Evolutionary conservation across 35 echinoderm and acorn worm species (phyloP).

Genomic region (Nesometra sesokonis): DNA sequence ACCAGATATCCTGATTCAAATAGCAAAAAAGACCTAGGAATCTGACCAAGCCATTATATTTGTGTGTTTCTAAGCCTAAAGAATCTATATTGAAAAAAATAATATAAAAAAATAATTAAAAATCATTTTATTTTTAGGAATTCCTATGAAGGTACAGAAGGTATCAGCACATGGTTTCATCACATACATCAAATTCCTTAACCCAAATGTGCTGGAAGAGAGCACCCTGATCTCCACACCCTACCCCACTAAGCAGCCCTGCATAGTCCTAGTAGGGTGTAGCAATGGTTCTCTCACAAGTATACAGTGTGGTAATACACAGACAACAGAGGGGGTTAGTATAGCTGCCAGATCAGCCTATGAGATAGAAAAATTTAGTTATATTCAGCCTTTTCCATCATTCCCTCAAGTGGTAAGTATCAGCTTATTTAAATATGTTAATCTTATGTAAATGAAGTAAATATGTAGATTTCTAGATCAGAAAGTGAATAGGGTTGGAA

Average conservation of each 20-base stretch:
- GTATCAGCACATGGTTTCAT: slow-evolving; percentile 1
- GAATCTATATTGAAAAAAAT: too few species aligned
- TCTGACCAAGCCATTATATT: too few species aligned
- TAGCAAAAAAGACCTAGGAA: too few species aligned
- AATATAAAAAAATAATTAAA: too few species aligned
- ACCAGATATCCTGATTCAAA: too few species aligned
- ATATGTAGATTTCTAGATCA: too few species aligned
- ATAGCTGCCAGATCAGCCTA: neutral
- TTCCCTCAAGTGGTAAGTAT: slow-evolving; percentile 49
- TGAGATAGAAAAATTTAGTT: neutral
- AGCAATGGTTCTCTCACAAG: slow-evolving; percentile 15
- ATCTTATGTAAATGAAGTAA: too few species aligned
- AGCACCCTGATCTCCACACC: neutral
- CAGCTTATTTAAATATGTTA: too few species aligned
- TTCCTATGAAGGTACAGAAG: slow-evolving; percentile 6
- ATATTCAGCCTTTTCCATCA: slow-evolving; percentile 20
- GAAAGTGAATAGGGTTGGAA: too few species aligned
- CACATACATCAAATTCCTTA: slow-evolving; percentile 12
- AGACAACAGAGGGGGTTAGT: neutral
- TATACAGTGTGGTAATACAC: slow-evolving; percentile 11
- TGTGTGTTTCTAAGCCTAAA: too few species aligned
- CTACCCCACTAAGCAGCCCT: neutral
- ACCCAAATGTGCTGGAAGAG: slow-evolving; percentile 8
- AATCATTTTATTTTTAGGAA: neutral
- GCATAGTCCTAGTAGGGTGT: slow-evolving; percentile 7